These are phyloP conservation scores for Andrena minutula DNA, from an alignment of 2,888 invertebrate genomes.

Conservation along the genomic window DNA sequence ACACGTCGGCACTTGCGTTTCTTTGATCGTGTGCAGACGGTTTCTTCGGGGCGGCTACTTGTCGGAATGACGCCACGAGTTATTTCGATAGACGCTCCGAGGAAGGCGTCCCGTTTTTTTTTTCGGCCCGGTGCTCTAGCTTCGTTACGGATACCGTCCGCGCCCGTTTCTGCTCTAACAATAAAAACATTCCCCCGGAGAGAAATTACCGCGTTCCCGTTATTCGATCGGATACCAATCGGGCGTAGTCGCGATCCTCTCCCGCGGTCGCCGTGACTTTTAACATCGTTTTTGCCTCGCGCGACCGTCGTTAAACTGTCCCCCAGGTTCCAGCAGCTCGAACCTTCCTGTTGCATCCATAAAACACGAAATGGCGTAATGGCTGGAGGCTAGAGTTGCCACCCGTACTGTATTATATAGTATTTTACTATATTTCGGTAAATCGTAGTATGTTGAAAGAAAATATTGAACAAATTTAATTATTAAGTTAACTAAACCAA, in stretches of 20 bases:
- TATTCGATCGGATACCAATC: slow-evolving; percentile 68
- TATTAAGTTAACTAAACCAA: too few species aligned
- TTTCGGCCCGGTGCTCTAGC: slow-evolving; percentile 38
- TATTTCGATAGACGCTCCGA: slow-evolving; percentile 63
- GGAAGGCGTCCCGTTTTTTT: slow-evolving; percentile 54
- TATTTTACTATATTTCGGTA: too few species aligned
- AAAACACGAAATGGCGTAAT: slow-evolving; percentile 7
- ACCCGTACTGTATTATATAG: too few species aligned
- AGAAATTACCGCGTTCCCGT: slow-evolving; percentile 71
- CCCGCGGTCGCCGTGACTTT: slow-evolving; percentile 54
- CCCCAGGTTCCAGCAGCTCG: neutral
- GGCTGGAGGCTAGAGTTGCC: too few species aligned
- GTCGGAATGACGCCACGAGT: slow-evolving; percentile 60
- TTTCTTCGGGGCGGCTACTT: slow-evolving; percentile 56
- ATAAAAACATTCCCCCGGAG: slow-evolving; percentile 69
- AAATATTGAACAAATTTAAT: too few species aligned
- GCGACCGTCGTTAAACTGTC: slow-evolving; percentile 36
- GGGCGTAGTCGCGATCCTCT: slow-evolving; percentile 42
- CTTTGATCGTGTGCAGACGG: slow-evolving; percentile 55
- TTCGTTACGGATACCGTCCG: slow-evolving; percentile 50
- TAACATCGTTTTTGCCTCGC: slow-evolving; percentile 62
- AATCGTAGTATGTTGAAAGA: too few species aligned
- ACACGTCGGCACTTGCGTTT: slow-evolving; percentile 51
- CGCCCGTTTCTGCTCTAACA: slow-evolving; percentile 55
- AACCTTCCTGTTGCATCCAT: slow-evolving; percentile 27